Percentiles rank a stretch among this genome's conserved stretches.
phyloP scores from a whole-genome alignment of 2,888 invertebrate genomes.

The Dascillus cervinus region DNA sequence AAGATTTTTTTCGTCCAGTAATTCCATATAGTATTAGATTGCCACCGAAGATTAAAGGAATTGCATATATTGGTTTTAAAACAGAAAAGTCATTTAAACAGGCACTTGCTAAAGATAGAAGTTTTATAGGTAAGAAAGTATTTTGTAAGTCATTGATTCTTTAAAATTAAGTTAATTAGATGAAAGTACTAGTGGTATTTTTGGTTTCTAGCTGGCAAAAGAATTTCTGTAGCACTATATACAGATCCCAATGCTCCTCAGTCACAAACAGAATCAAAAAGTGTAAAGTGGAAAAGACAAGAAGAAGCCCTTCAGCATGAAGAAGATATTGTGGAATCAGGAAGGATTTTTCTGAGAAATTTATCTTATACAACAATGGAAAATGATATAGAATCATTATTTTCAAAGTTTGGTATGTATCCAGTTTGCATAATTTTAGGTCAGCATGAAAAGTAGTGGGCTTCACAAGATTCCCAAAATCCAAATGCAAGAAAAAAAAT shows the following conservation, averaged over 20 bases:
- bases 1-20: constrained; percentile 76
- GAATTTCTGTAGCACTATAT: constrained; percentile 50
- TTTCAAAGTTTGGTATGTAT: constrained; percentile 79
- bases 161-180: neutral
- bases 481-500: no score
- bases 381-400: constrained; percentile 73
- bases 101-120: constrained; percentile 75
- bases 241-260: constrained; percentile 41
- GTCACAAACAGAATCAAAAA: constrained; percentile 26
- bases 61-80: constrained; percentile 87
- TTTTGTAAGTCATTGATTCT: constrained; percentile 2
- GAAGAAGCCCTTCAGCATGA: constrained; percentile 58
- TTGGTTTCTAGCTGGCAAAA: constrained; percentile 51
- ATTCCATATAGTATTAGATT: constrained; percentile 72
- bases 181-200: constrained; percentile 2
- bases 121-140: constrained; percentile 67
- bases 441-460: no score
- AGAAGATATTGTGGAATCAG: constrained; percentile 82
- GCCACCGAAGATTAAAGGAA: constrained; percentile 69
- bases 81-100: constrained; percentile 71
- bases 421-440: no score
- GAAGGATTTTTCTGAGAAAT: constrained; percentile 87
- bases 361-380: constrained; percentile 80
- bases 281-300: constrained; percentile 54
- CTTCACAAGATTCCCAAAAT: no score